These are phyloP conservation scores for Bergia puertoricense DNA, from an alignment of 92 coral and sea anemone species.

Conservation along the genomic window DNA sequence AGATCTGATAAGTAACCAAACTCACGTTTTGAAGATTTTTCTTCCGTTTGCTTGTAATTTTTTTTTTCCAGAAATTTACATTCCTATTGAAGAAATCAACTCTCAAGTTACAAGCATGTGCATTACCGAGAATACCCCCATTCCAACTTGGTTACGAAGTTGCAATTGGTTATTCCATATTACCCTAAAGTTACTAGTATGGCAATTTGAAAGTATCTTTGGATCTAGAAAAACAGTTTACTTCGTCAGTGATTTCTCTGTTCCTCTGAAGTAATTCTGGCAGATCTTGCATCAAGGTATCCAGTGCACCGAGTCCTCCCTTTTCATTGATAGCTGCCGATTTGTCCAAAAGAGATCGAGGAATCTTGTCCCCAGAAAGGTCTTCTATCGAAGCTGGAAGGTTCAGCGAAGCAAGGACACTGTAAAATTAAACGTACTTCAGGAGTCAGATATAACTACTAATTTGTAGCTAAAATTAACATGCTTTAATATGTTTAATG, in stretches of 20 bases:
- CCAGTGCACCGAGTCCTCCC: constrained; percentile 88
- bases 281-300: constrained; percentile 79
- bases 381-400: constrained; percentile 98
- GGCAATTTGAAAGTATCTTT: background rate
- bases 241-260: constrained; percentile 95
- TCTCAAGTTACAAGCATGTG: too few species aligned
- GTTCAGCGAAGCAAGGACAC: constrained; percentile 89
- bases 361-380: constrained; percentile 91
- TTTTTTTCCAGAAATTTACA: too few species aligned
- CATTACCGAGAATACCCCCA: too few species aligned
- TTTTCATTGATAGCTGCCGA: constrained; percentile 80
- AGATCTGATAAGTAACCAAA: too few species aligned
- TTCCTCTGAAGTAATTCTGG: constrained; percentile 91
- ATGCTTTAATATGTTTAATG: too few species aligned
- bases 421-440: constrained; percentile 25
- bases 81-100: too few species aligned
- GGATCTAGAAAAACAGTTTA: background rate
- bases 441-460: background rate
- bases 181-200: too few species aligned
- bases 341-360: constrained; percentile 91
- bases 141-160: too few species aligned
- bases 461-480: too few species aligned
- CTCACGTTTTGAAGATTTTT: too few species aligned
- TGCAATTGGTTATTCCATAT: too few species aligned
- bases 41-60: too few species aligned